Evolutionary conservation across 2,797 vertebrate genomes (phyloP).

Genomic region (Pseudopleuronectes americanus): DNA sequence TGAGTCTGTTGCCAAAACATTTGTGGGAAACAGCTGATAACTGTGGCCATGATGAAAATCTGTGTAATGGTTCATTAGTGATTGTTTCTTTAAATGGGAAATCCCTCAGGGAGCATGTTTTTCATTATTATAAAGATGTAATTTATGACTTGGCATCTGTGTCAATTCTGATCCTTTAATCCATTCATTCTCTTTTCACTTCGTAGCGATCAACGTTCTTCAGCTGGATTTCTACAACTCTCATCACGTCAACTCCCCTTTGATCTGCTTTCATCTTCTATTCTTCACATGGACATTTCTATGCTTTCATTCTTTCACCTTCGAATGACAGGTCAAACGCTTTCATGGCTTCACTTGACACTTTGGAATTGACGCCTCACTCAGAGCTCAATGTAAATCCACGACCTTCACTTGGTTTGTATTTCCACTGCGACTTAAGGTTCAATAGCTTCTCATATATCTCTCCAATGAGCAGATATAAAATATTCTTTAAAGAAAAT

Average conservation of each 20-base stretch:
- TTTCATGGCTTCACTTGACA: no score
- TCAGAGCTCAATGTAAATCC: no score
- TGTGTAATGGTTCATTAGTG: neutral
- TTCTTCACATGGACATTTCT: neutral
- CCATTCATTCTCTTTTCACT: neutral
- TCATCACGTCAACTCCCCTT: neutral
- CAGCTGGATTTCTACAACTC: neutral
- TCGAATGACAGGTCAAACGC: neutral
- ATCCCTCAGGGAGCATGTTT: no score
- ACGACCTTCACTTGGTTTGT: no score
- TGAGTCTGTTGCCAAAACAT: slow-evolving; percentile 24
- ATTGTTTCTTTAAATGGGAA: no score
- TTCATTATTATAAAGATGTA: no score
- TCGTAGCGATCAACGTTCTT: neutral
- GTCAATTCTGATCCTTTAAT: neutral
- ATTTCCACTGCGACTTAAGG: no score
- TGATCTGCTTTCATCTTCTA: neutral
- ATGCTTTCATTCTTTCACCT: neutral
- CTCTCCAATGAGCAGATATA: no score
- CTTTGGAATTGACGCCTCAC: no score
- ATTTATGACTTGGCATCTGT: no score
- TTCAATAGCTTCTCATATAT: no score
- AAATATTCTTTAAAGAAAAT: no score
- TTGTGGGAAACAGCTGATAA: slow-evolving; percentile 25
- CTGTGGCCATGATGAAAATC: slow-evolving; percentile 21